Percentiles rank a stretch among this genome's conserved stretches.
Conservation (phyloP, 2,113 vertebrate species). For the Xiphias gladius region DNA sequence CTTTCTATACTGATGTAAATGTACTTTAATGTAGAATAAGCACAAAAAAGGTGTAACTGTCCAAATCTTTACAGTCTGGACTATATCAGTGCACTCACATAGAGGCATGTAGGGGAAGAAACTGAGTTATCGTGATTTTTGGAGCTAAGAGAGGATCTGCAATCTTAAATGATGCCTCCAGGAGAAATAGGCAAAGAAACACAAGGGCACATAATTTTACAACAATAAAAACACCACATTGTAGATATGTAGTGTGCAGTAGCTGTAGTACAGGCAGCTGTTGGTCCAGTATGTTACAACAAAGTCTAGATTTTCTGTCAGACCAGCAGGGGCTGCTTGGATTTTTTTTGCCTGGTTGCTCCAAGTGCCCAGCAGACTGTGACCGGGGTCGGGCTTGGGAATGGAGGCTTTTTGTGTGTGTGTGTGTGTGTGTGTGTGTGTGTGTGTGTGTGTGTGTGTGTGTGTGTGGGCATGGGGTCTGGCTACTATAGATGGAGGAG, state of each 20-base stretch:
- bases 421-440: slow-evolving; percentile 10
- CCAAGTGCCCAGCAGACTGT: slow-evolving; percentile 72
- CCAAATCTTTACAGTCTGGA: too few species aligned
- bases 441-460: slow-evolving; percentile 4
- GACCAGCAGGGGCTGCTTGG: slow-evolving; percentile 44
- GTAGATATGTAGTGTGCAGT: background rate
- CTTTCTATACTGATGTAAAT: too few species aligned
- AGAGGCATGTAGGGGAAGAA: background rate
- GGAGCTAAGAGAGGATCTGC: background rate
- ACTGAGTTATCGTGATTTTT: background rate
- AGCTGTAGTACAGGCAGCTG: background rate
- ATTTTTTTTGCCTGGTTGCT: slow-evolving; percentile 56
- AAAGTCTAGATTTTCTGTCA: slow-evolving; percentile 46
- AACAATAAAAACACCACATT: background rate
- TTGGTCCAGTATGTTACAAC: slow-evolving; percentile 39
- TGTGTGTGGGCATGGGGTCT: background rate
- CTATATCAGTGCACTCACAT: too few species aligned
- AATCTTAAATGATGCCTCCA: background rate
- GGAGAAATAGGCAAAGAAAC: background rate
- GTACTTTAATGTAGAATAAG: too few species aligned
- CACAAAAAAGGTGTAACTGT: too few species aligned
- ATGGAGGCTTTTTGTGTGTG: slow-evolving; percentile 1
- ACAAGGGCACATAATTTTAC: background rate
- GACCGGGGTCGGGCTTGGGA: slow-evolving; percentile 42
- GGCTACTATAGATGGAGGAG: slow-evolving; percentile 7